Percentiles rank a stretch among this genome's conserved stretches.
phyloP scores from a whole-genome alignment of 2,113 vertebrate genomes.

The Morone saxatilis region DNA sequence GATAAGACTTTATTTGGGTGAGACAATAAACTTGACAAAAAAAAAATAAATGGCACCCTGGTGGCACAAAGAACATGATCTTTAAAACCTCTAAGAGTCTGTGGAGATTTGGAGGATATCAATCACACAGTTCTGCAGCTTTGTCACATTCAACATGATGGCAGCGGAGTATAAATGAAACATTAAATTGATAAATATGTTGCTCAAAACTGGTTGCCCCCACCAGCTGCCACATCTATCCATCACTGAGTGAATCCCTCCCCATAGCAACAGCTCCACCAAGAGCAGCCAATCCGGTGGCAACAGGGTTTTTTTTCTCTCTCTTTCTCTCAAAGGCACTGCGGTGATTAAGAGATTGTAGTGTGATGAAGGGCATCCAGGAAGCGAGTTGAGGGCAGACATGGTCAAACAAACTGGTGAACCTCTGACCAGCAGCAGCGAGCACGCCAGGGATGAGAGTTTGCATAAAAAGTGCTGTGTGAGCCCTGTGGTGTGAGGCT shows the following conservation, averaged over 20 bases:
- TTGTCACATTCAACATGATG: not conserved
- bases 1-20: conserved; percentile 15
- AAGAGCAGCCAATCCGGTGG: conserved; percentile 69
- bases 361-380: conserved; percentile 60
- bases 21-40: conserved; percentile 22
- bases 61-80: not conserved
- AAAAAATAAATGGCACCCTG: not conserved
- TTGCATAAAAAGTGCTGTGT: conserved; percentile 37
- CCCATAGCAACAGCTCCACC: conserved; percentile 81
- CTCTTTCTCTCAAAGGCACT: conserved; percentile 37
- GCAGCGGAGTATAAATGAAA: not conserved
- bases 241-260: conserved; percentile 52
- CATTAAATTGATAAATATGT: conserved; percentile 37
- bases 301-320: not conserved
- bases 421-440: conserved; percentile 12
- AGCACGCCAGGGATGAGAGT: conserved; percentile 9
- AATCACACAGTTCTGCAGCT: not conserved
- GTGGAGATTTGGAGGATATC: not conserved
- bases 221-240: conserved; percentile 37
- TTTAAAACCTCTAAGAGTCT: not conserved
- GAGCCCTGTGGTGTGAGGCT: conserved; percentile 32
- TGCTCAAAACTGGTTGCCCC: conserved; percentile 11
- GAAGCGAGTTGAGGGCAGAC: conserved; percentile 37
- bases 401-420: conserved; percentile 21
- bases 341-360: conserved; percentile 67